Conservation (phyloP, 2,113 vertebrate genomes). For the Heterochromis multidens region DNA sequence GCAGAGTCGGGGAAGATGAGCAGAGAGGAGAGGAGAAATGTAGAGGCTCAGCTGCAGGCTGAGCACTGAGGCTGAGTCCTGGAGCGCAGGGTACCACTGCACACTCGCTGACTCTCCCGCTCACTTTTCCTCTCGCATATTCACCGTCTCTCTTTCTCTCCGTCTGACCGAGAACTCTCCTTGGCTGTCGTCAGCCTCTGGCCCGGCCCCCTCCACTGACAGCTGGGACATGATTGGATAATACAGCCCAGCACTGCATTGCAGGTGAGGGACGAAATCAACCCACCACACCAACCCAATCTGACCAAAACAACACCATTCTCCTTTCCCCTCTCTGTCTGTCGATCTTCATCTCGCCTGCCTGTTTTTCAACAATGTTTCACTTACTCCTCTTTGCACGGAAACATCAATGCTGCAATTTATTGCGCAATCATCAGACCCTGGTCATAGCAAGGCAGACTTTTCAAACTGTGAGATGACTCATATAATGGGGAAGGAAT, state of each 20-base stretch:
- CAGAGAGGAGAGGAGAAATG: slow-evolving; percentile 21
- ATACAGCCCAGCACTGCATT: slow-evolving; percentile 84
- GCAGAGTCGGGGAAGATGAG: neutral
- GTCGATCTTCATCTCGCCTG: neutral
- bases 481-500: neutral
- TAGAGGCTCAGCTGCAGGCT: slow-evolving; percentile 34
- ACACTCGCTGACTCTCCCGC: slow-evolving; percentile 27
- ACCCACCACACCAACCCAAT: neutral
- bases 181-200: slow-evolving; percentile 66
- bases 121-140: slow-evolving; percentile 24
- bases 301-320: slow-evolving; percentile 57
- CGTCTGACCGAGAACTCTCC: slow-evolving; percentile 70
- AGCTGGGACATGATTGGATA: slow-evolving; percentile 76
- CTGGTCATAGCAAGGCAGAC: neutral
- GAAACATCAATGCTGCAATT: neutral
- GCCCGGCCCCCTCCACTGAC: slow-evolving; percentile 54
- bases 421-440: neutral
- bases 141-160: neutral
- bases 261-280: slow-evolving; percentile 80
- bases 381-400: neutral
- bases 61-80: slow-evolving; percentile 3
- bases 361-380: neutral
- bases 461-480: neutral
- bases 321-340: neutral
- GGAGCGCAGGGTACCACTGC: slow-evolving; percentile 39